Base-by-base conservation (phyloP, 2,113 vertebrate species). In the Gallinago paraguaiae region DNA sequence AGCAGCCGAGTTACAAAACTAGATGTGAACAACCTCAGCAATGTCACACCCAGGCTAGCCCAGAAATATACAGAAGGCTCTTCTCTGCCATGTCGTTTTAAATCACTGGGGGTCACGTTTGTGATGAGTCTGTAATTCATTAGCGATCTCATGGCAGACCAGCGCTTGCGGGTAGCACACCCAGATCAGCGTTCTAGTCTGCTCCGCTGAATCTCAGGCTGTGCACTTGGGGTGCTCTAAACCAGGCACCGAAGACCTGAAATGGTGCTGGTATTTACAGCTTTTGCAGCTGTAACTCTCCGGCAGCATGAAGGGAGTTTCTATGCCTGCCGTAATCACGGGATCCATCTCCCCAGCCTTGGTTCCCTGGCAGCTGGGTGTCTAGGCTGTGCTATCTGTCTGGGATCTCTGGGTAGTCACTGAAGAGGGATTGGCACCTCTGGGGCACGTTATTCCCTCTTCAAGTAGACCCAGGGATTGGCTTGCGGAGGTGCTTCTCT, bases 371-470 rank as follows among this genome's bases (percentile, higher is more conserved):
- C 86, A 86, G 74, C 60, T 89, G 93, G 24, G 9, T 95, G 94
- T 95, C 48, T 91, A 78, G 89, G 86, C 74, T 85, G 0, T 91
- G 81, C 65, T 97, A 96, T 97, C 96, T 95, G 93, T 96, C 95
- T 97, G 91, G 77, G 45, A 97, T 96, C 93, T 96, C 74, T 65
- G 53, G 53, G 57, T 79, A 87, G 88, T 90, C 67, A 82, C 71
- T 85, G 53, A 57, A 88, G 60, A 95, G 81, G 94, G 91, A 92
- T 95, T 96, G 86, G 94, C 89, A 93, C 89, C 96, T 95, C 65
- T 94, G 91, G 86, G 96, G 93, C 93, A 92, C 41, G 0, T 93
- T 93, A 92, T 95, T 95, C 89, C 39, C 7, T 93, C 48, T 76
- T 71, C 53, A 50, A 48, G 19, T 68, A 53, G 83, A 68, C 65